phyloP scores from a whole-genome alignment of 2,888 invertebrate species.

The Agriotes lineatus region DNA sequence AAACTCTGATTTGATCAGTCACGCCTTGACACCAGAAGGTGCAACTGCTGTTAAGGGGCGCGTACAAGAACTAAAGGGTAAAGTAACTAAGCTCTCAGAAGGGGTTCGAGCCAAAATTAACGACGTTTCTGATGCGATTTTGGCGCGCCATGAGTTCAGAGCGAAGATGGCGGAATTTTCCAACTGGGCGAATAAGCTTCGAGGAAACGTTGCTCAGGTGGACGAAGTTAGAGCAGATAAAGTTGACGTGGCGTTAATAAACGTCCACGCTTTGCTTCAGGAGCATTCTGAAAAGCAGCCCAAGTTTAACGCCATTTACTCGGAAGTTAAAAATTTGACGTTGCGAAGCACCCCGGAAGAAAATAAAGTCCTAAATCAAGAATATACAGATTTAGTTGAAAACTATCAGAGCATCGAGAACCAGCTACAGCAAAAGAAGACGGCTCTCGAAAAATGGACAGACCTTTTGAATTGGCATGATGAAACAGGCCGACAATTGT shows the following conservation, averaged over 20 bases:
- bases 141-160: constrained; percentile 86
- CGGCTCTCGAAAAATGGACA: constrained; percentile 83
- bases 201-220: constrained; percentile 79
- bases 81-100: constrained; percentile 82
- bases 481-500: constrained; percentile 82
- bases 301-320: constrained; percentile 81
- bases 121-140: constrained; percentile 83
- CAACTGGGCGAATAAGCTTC: constrained; percentile 83
- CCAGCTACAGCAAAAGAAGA: constrained; percentile 80
- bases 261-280: constrained; percentile 83
- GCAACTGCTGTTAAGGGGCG: constrained; percentile 78
- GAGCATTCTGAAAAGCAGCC: constrained; percentile 89
- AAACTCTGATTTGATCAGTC: constrained; percentile 82
- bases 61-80: constrained; percentile 79
- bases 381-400: constrained; percentile 80
- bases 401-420: constrained; percentile 84
- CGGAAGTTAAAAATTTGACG: constrained; percentile 85
- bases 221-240: constrained; percentile 86
- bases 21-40: constrained; percentile 83
- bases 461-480: constrained; percentile 86
- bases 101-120: constrained; percentile 82
- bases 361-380: constrained; percentile 77
- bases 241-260: constrained; percentile 82
- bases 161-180: constrained; percentile 83
- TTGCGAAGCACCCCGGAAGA: constrained; percentile 80